phyloP scores from a whole-genome alignment of 2,797 vertebrate species.

The Cirrhinus molitorella region DNA sequence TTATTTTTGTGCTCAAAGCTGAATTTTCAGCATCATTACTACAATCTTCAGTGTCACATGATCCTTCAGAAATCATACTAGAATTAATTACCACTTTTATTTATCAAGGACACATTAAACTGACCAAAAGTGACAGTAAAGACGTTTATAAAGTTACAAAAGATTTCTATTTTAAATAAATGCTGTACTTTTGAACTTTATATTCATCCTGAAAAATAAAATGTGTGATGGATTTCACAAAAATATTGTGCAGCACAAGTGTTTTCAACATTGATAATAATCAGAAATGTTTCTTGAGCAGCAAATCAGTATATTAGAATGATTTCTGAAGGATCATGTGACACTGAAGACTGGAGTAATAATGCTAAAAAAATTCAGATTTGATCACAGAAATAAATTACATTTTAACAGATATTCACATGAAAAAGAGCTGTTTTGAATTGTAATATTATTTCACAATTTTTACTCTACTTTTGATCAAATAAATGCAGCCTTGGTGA shows the following conservation, averaged over 20 bases:
- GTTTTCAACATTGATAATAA: not conserved
- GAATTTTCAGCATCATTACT: no score
- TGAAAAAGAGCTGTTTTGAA: not conserved
- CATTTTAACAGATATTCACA: not conserved
- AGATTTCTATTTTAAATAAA: not conserved
- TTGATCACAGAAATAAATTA: not conserved
- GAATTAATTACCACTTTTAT: not conserved
- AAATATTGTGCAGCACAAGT: not conserved
- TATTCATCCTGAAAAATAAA: not conserved
- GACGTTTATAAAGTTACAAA: not conserved
- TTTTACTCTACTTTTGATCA: not conserved
- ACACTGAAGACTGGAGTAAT: not conserved
- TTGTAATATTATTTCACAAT: not conserved
- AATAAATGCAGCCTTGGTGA: not conserved
- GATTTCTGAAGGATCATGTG: not conserved
- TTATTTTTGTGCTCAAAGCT: no score
- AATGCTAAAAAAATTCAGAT: not conserved
- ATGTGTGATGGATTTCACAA: not conserved
- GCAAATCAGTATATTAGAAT: not conserved
- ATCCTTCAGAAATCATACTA: no score
- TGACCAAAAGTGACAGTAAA: not conserved
- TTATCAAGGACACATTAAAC: not conserved
- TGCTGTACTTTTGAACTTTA: not conserved
- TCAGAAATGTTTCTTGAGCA: not conserved
- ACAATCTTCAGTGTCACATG: no score